Base-by-base conservation (phyloP, 2,888 invertebrate genomes). In the Oxytorus armatus region DNA sequence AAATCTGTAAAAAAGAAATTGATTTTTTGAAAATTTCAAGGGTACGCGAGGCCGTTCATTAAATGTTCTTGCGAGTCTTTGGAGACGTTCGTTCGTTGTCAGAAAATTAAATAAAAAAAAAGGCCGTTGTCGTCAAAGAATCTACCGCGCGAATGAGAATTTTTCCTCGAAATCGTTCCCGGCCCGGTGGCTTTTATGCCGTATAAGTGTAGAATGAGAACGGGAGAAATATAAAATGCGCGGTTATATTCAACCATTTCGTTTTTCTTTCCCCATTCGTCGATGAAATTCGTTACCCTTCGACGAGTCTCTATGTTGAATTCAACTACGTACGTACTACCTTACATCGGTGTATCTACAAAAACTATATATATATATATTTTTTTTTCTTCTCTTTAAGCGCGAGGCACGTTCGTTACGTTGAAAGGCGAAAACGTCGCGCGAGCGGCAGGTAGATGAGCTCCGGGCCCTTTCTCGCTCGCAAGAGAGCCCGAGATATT, bases 221-320 rank as follows among this genome's bases (percentile, higher is more conserved):
- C 33, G 18, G 7, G 63, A 44, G 8, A 51, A 51, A 51, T 18
- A 21, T 39, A 65, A 23, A n/a, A 55, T 25, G 55, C 44, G 44
- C 44, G 65, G 11, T 11, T 10, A 49, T 59, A 59, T 72, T 59
- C 49, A 53, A n/a, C n/a, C 55, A 49, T 42, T 59, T 44, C 33
- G 53, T 18, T 8, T 68, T 39, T 55, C 44, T 11, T 68, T 16
- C 42, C 51, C 57, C 73, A 51, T 53, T 49, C 77, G 73, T 80
- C 80, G 80, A 77, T 73, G 77, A 73, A 65, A 80, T 80, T 80
- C 77, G 80, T 80, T 80, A 80, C 80, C 80, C 80, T 80, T 80
- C 73, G 65, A 73, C 73, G 69, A 73, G 68, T 49, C 53, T 75
- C 59, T 66, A 79, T 79, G 36, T 33, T n/a, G n/a, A n/a, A 21